phyloP scores from a whole-genome alignment of 2,113 vertebrate species.

The Anoura caudifer region DNA sequence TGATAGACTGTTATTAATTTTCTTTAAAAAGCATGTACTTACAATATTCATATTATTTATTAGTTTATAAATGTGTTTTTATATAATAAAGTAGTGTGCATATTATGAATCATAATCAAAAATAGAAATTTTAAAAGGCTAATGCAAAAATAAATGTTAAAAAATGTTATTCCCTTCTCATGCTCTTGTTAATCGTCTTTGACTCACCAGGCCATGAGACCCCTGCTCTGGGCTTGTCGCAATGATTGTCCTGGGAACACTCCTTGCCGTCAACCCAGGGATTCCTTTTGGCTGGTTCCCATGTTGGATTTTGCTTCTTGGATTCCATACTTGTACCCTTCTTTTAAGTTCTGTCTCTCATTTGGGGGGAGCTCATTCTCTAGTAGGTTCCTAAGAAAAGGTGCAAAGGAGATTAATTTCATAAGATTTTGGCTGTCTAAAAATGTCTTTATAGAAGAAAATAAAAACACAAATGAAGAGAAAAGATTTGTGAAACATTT shows the following conservation, averaged over 20 bases:
- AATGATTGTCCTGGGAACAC: not conserved
- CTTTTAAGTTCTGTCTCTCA: not conserved
- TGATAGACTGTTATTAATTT: not conserved
- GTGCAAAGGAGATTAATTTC: not conserved
- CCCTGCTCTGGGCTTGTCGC: not conserved
- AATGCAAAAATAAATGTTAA: not conserved
- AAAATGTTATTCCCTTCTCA: not conserved
- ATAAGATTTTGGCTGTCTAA: not conserved
- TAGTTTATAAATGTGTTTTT: conserved; percentile 37
- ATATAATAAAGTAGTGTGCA: not conserved
- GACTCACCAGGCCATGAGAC: not conserved
- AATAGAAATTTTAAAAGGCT: not conserved
- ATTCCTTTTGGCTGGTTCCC: not conserved
- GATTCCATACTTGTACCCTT: not conserved
- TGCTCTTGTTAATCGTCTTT: not conserved
- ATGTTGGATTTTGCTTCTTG: not conserved
- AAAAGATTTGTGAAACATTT: not conserved
- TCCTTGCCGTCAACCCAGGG: not conserved
- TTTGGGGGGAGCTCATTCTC: not conserved
- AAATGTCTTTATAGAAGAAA: not conserved
- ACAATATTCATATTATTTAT: not conserved
- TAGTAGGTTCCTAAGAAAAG: not conserved
- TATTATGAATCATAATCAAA: conserved; percentile 2
- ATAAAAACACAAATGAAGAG: not conserved
- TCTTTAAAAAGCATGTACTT: not conserved